phyloP scores from a whole-genome alignment of 2,888 invertebrate genomes.

The Dorcus hopei region DNA sequence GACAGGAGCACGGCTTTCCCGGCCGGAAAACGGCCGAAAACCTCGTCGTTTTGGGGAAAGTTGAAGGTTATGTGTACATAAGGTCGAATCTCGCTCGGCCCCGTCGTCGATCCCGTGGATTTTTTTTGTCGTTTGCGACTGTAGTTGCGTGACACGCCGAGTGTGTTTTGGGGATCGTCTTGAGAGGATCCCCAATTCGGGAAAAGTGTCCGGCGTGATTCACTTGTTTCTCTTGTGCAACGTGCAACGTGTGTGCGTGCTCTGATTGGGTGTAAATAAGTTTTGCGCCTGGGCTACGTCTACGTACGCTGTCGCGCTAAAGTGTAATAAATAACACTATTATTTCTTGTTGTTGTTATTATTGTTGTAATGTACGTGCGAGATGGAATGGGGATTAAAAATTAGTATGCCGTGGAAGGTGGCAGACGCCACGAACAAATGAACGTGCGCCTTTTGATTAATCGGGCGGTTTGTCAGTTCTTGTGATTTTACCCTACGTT shows the following conservation, averaged over 20 bases:
- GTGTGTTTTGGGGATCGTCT: conserved; percentile 1
- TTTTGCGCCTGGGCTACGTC: background rate
- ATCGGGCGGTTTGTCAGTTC: background rate
- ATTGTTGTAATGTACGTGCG: too few species aligned
- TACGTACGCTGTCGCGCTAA: too few species aligned
- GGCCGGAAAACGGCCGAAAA: conserved; percentile 3
- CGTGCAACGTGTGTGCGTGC: background rate
- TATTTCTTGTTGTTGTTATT: too few species aligned
- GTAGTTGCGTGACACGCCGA: background rate
- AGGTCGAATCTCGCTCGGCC: conserved; percentile 9
- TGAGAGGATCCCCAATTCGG: background rate
- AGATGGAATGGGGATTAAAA: too few species aligned
- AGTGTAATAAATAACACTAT: too few species aligned
- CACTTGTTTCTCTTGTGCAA: background rate
- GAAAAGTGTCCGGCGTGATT: background rate
- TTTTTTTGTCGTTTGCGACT: conserved; percentile 3
- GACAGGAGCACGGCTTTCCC: background rate
- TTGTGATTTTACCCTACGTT: background rate
- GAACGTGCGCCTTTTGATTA: background rate
- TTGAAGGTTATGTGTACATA: conserved; percentile 15
- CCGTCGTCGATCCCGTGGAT: conserved; percentile 11
- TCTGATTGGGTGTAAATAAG: background rate
- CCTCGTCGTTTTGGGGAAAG: background rate
- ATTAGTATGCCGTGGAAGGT: background rate
- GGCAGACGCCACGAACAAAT: background rate